phyloP scores from a whole-genome alignment of 1,140 invertebrate genomes.

The Wiebesia pumilae region DNA sequence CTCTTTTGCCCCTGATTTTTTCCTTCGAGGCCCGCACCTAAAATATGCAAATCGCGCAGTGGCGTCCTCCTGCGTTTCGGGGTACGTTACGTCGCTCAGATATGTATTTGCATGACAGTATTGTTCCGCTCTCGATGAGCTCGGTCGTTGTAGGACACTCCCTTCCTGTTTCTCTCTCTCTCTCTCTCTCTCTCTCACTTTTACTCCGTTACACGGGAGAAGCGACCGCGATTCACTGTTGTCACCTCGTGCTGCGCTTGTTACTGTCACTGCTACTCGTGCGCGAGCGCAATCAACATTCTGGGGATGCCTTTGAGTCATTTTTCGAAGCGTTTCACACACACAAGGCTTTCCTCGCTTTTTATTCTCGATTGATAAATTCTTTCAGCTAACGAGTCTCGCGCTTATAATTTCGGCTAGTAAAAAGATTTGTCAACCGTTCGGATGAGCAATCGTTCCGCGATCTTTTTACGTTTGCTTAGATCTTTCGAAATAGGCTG shows the following conservation, averaged over 20 bases:
- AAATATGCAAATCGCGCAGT: conserved; percentile 69
- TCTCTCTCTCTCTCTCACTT: conserved; percentile 14
- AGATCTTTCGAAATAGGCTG: too few species aligned
- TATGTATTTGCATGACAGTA: conserved; percentile 69
- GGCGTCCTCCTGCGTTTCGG: conserved; percentile 39
- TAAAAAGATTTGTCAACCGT: too few species aligned
- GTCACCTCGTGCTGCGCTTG: neutral
- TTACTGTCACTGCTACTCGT: neutral
- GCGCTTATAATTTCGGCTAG: too few species aligned
- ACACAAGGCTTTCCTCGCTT: neutral
- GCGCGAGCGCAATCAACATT: conserved; percentile 18
- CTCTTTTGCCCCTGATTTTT: conserved; percentile 36
- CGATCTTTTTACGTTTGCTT: too few species aligned
- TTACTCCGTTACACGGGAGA: neutral
- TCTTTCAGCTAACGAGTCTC: too few species aligned
- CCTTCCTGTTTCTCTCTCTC: neutral
- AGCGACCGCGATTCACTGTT: neutral
- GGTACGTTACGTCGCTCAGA: conserved; percentile 4
- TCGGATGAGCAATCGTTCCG: too few species aligned
- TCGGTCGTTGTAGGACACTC: neutral
- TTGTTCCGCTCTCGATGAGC: conserved; percentile 59
- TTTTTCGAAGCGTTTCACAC: neutral
- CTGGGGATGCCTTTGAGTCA: neutral
- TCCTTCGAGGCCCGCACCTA: conserved; percentile 49
- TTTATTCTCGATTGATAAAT: neutral